phyloP scores from a whole-genome alignment of 2,113 vertebrate species.

The Chauna torquata region DNA sequence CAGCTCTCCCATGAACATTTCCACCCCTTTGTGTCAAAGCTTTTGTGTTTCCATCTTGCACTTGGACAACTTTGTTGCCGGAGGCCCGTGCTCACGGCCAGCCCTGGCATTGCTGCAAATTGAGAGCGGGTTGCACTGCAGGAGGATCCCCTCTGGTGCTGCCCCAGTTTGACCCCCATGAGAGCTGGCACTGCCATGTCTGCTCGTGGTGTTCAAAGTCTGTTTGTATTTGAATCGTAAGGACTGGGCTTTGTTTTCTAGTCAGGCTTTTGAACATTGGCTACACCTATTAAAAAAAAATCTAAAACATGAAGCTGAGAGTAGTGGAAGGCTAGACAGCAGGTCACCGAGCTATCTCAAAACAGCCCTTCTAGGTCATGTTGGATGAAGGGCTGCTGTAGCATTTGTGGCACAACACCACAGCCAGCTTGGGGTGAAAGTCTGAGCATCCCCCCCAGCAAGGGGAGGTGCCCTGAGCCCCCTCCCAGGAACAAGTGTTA shows the following conservation, averaged over 20 bases:
- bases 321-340: not conserved
- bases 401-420: not conserved
- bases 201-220: not conserved
- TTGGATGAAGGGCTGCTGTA: not conserved
- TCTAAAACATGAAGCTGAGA: not conserved
- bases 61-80: not conserved
- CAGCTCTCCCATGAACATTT: not conserved
- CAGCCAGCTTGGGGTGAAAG: not conserved
- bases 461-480: not conserved
- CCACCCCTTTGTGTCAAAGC: not conserved
- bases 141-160: not conserved
- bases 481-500: not conserved
- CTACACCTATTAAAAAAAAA: not conserved
- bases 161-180: not conserved
- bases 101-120: rapidly evolving
- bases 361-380: not conserved
- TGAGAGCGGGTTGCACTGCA: rapidly evolving
- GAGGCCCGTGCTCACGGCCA: rapidly evolving
- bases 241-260: not conserved
- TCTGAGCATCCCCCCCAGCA: not conserved
- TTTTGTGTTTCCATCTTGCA: not conserved
- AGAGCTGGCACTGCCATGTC: rapidly evolving
- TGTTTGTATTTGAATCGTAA: not conserved
- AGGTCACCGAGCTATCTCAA: not conserved
- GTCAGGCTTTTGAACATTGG: not conserved